These are phyloP conservation scores for Heteromyza rotundicornis DNA, from an alignment of 2,888 invertebrate species.

Conservation along the genomic window DNA sequence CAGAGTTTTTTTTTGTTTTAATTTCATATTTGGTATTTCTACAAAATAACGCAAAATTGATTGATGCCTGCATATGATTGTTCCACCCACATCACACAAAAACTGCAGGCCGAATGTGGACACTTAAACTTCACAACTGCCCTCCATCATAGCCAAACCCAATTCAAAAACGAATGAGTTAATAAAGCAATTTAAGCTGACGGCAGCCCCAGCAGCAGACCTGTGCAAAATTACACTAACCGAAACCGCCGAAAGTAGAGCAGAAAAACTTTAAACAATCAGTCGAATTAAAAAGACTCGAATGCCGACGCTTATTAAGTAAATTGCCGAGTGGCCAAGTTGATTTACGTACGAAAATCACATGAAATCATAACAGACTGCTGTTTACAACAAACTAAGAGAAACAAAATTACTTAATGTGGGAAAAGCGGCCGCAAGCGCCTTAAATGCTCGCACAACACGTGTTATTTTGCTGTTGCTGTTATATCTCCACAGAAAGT, in stretches of 20 bases:
- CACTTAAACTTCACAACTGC: too few species aligned
- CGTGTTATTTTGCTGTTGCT: too few species aligned
- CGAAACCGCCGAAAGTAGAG: constrained; percentile 4
- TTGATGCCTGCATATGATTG: too few species aligned
- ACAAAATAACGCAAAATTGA: too few species aligned
- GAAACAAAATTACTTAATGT: not conserved
- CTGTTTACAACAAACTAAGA: not conserved
- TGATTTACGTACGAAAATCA: not conserved
- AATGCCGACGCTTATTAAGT: constrained; percentile 3
- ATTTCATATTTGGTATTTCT: too few species aligned
- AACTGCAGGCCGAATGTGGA: too few species aligned
- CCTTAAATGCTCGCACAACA: too few species aligned
- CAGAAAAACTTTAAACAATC: constrained; percentile 16
- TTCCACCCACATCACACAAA: not conserved
- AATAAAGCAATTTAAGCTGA: not conserved
- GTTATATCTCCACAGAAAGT: not conserved
- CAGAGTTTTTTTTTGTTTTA: too few species aligned
- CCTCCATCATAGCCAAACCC: too few species aligned
- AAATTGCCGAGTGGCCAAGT: not conserved
- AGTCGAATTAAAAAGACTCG: constrained; percentile 3
- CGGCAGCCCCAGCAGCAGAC: too few species aligned
- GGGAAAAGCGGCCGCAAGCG: constrained; percentile 1
- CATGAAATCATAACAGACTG: not conserved
- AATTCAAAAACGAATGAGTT: not conserved
- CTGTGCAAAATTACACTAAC: not conserved